Evolutionary conservation across 2,888 invertebrate genomes (phyloP), one percentile per base, ranked within the genome.

Genomic region (Pseudococcus longispinus): DNA sequence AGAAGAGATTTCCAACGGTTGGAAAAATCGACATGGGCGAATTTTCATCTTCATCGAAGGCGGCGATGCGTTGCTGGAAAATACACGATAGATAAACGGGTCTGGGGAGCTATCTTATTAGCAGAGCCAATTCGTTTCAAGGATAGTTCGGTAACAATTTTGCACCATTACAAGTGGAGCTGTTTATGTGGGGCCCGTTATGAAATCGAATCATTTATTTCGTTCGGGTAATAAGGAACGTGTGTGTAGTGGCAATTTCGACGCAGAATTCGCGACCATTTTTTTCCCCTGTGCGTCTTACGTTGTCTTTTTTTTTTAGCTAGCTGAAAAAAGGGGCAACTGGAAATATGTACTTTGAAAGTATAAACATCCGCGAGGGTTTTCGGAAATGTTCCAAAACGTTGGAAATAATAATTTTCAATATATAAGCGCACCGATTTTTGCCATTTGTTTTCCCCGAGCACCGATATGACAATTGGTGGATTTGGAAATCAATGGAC

Each of bases 71-170:
- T n/a, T n/a, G 5, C 32, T 4, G 32, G 37, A 37, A 37, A 37
- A 37, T 37, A 37, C 37, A 9, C 5, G 37, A 37, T 37, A 37
- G 37, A 37, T 9, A 9, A 18, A 15, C 5, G 18, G 70, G 70
- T 70, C 70, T 70, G 18, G 70, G 70, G 70, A 29, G 70, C 70
- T 32, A 70, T 70, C 70, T 70, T 70, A 70, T 70, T 70, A 70
- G 29, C 70, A 18, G 15, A 70, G 70, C 70, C 70, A 70, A 70
- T 70, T 70, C 29, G 70, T 70, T 70, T 70, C 70, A 70, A 70
- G 70, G 70, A 70, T 70, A 70, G 26, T 70, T 70, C 29, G 70
- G 23, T 60, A 60, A 60, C 60, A 70, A 70, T 70, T 70, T 70
- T 70, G 29, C 29, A 70, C 29, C 70, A 70, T 70, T 70, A 70